A percentile compares a stretch with the other conserved stretches of the same genome.
phyloP scores from a whole-genome alignment of 2,888 invertebrate species.

The Hypomecis punctinalis region DNA sequence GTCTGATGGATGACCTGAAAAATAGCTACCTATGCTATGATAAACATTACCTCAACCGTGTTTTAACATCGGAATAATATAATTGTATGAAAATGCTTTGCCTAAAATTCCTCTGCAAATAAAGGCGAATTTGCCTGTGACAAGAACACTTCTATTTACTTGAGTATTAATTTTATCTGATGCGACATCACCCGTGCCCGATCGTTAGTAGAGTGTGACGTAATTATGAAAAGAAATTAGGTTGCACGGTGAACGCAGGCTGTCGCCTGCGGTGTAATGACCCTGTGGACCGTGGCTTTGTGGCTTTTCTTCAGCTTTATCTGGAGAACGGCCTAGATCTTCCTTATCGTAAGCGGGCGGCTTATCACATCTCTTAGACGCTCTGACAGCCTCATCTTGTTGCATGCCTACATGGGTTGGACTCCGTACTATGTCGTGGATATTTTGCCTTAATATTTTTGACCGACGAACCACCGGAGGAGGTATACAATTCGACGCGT shows the following conservation, averaged over 20 bases:
- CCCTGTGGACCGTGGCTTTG: constrained; percentile 35
- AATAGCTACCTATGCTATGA: no score
- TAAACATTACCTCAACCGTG: no score
- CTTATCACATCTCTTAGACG: constrained; percentile 1
- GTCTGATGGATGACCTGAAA: no score
- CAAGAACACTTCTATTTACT: constrained; percentile 29
- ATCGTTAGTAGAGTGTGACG: constrained; percentile 73
- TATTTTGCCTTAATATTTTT: background rate
- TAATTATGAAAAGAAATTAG: constrained; percentile 78
- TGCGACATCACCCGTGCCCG: constrained; percentile 60
- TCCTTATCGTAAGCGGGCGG: constrained; percentile 26
- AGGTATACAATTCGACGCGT: no score
- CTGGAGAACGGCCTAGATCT: constrained; percentile 26
- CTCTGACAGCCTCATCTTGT: constrained; percentile 3
- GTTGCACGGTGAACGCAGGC: constrained; percentile 61
- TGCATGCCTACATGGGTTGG: background rate
- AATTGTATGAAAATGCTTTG: background rate
- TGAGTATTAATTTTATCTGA: constrained; percentile 57
- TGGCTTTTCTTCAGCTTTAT: constrained; percentile 25
- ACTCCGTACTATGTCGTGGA: no score
- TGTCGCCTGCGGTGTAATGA: constrained; percentile 47
- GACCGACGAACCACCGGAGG: background rate
- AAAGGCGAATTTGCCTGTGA: constrained; percentile 14
- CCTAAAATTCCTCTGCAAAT: background rate
- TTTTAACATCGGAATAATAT: no score